A percentile compares a stretch with the other conserved stretches of the same genome.
Evolutionary conservation across 2,797 vertebrate species (phyloP).

Genomic region (Acanthurus tractus): DNA sequence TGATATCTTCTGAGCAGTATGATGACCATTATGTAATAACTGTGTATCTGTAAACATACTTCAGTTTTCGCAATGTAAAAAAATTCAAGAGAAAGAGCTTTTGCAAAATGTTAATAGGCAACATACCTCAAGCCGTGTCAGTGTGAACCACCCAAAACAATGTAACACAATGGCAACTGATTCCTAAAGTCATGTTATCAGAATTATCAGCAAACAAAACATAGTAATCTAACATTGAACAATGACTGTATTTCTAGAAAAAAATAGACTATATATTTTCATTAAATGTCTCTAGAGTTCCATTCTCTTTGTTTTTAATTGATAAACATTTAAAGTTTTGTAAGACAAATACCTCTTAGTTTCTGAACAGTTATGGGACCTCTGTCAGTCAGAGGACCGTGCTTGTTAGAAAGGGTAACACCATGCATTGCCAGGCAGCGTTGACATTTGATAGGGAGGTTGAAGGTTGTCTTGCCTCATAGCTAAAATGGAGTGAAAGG

Average conservation of each 20-base stretch:
- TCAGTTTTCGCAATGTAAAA: neutral
- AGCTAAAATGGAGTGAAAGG: constrained; percentile 72
- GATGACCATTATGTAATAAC: neutral
- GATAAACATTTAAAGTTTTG: neutral
- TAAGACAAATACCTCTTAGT: neutral
- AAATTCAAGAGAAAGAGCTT: neutral
- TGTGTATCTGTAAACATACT: neutral
- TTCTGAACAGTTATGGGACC: constrained; percentile 17
- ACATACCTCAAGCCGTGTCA: neutral
- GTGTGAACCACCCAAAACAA: neutral
- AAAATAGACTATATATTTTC: neutral
- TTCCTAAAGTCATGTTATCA: neutral
- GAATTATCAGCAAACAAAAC: neutral
- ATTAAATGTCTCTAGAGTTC: neutral
- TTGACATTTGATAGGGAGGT: constrained; percentile 79
- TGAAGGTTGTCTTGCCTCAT: constrained; percentile 76
- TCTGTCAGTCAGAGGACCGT: constrained; percentile 47
- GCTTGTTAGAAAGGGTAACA: constrained; percentile 57
- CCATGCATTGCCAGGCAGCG: constrained; percentile 53
- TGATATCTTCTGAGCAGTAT: neutral
- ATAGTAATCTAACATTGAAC: neutral
- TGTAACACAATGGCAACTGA: neutral
- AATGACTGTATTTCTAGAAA: neutral
- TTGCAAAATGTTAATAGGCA: neutral
- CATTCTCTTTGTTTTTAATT: neutral